These are phyloP conservation scores for Aptenodytes patagonicus DNA, from an alignment of 2,113 vertebrate genomes.

Conservation along the genomic window DNA sequence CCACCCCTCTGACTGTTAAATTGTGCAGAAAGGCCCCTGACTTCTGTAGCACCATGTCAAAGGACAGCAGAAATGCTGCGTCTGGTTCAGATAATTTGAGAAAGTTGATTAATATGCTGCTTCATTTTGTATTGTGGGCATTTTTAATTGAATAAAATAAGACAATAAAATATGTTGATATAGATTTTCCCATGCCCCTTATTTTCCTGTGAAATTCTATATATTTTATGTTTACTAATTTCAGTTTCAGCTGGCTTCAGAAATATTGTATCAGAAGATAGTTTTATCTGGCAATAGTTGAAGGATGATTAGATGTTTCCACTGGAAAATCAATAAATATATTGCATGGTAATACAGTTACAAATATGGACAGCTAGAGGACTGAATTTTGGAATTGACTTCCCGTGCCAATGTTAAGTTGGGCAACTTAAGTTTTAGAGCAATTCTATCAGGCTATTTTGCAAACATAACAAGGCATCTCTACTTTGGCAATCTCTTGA, in stretches of 20 bases:
- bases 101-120: not conserved
- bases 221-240: not conserved
- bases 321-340: not conserved
- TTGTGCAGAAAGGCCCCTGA: not conserved
- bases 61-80: not conserved
- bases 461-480: not conserved
- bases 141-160: not conserved
- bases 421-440: not conserved
- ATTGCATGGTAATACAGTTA: not conserved
- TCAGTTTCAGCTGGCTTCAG: not conserved
- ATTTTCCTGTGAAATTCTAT: not conserved
- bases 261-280: not conserved
- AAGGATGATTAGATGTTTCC: not conserved
- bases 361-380: not conserved
- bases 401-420: not conserved
- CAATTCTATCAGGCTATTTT: not conserved
- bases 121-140: not conserved
- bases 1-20: not conserved
- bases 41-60: not conserved
- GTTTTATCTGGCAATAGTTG: not conserved
- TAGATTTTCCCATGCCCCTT: not conserved
- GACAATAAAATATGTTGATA: not conserved
- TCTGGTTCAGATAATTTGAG: not conserved
- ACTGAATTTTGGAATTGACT: not conserved
- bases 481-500: not conserved